Conservation (phyloP, 2,113 vertebrate species). For the Sclerurus mexicanus region DNA sequence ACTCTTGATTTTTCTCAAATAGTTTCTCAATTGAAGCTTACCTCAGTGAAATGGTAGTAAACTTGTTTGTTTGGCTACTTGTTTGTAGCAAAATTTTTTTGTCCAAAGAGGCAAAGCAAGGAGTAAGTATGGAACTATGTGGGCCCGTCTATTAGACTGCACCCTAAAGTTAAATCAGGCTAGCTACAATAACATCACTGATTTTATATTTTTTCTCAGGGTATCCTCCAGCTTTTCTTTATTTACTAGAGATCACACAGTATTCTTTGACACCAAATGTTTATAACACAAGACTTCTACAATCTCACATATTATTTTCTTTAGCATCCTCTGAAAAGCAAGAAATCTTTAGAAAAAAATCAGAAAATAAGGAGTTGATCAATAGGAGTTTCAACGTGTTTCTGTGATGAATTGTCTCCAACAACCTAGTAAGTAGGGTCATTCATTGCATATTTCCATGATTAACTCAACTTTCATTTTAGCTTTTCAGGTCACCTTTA, state of each 20-base stretch:
- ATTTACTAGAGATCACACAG: not conserved
- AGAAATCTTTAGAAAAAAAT: not conserved
- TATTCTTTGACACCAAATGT: not conserved
- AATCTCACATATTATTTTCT: not conserved
- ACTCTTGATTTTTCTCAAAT: not conserved
- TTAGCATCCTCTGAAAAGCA: not conserved
- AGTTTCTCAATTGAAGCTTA: not conserved
- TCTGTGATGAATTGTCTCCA: constrained; percentile 53
- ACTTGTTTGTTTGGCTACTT: not conserved
- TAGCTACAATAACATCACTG: not conserved
- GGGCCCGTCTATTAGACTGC: not conserved
- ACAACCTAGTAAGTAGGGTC: constrained; percentile 43
- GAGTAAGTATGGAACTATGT: not conserved
- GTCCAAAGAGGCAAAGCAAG: not conserved
- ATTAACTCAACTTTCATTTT: constrained; percentile 69
- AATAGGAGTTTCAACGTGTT: constrained; percentile 13
- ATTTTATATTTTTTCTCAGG: not conserved
- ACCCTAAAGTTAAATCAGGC: not conserved
- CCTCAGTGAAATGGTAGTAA: not conserved
- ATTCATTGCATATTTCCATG: constrained; percentile 61
- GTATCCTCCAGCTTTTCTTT: not conserved
- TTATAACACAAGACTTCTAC: not conserved
- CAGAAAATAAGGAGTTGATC: not conserved
- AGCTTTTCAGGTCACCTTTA: constrained; percentile 66
- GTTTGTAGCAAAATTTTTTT: not conserved